Base-by-base conservation (phyloP, 1,140 invertebrate species). In the Agrypnia vestita region DNA sequence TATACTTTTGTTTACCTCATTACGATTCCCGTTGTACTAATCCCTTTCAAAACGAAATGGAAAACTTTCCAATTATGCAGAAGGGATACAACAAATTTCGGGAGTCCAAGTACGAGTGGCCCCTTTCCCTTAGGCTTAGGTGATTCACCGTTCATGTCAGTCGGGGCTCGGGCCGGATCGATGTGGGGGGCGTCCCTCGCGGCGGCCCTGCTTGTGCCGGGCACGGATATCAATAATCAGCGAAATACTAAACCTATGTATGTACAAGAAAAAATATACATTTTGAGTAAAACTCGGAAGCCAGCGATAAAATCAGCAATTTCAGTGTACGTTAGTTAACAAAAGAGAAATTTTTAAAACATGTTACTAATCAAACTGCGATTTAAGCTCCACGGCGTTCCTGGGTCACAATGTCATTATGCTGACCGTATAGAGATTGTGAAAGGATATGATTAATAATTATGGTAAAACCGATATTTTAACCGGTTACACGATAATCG, bases 51-150 rank as follows among this genome's bases (percentile, higher is more conserved):
- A 71, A 51, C 15, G 64, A 71, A 71, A 71, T 71, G n/a, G 46
- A 71, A 25, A 71, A 71, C 67, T 71, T 71, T 71, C 67, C 47
- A 71, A 71, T 71, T 51, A 13, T 43, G 17, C n/a, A 56, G 59
- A 25, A 25, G 59, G 12, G 15, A n/a, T n/a, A n/a, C n/a, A n/a
- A n/a, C 25, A 35, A 0, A 35, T 62, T 62, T 21, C 15, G 59
- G 21, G 3, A 62, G 15, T 62, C 19, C 53, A 15, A 15, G n/a
- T 9, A 56, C n/a, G n/a, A 17, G 53, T 15, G n/a, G 46, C 67
- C 64, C 43, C 44, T 49, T 71, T 21, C 67, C 67, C 46, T 51
- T 47, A n/a, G 64, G 46, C 46, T 51, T 47, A 62, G 59, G 59
- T 71, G 67, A 71, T 25, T 71, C 67, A 71, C 67, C 67, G 25